These are phyloP conservation scores for Holothuria leucospilota DNA, from an alignment of 53 echinoderm and acorn worm genomes.

Conservation along the genomic window DNA sequence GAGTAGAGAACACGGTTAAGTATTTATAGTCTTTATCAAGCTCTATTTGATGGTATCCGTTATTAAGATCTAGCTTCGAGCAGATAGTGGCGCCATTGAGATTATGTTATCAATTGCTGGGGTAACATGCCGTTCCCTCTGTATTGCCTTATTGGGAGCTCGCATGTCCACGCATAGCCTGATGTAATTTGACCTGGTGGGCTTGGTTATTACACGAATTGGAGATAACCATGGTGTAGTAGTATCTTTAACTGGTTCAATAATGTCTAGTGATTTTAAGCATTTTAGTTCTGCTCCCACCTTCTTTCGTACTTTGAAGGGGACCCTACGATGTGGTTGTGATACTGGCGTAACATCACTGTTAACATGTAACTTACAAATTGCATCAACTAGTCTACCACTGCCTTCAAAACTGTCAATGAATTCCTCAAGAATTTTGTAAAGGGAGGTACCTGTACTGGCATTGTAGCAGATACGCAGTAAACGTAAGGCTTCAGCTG, in stretches of 20 bases:
- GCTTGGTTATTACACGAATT: constrained; percentile 61
- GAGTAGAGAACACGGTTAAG: constrained; percentile 72
- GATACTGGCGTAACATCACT: too few relatives aligned
- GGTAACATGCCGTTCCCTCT: constrained; percentile 65
- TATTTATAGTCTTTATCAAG: constrained; percentile 47
- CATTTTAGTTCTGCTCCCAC: constrained; percentile 60
- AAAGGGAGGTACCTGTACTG: not conserved
- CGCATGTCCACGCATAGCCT: constrained; percentile 57
- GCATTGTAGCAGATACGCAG: constrained; percentile 20
- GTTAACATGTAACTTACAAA: too few relatives aligned
- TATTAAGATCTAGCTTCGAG: constrained; percentile 61
- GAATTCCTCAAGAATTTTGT: not conserved
- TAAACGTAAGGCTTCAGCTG: not conserved
- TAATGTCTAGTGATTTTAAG: constrained; percentile 66
- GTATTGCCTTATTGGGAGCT: constrained; percentile 39
- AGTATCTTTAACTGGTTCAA: constrained; percentile 63
- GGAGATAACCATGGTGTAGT: constrained; percentile 74
- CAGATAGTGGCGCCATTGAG: constrained; percentile 56
- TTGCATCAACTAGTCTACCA: constrained; percentile 9
- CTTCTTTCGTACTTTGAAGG: too few relatives aligned
- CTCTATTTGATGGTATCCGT: constrained; percentile 63
- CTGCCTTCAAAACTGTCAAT: constrained; percentile 16
- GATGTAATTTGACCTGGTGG: constrained; percentile 37
- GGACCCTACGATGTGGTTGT: too few relatives aligned
- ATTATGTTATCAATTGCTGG: constrained; percentile 61